Conservation (phyloP, 2,113 vertebrate species). For the Motacilla alba region DNA sequence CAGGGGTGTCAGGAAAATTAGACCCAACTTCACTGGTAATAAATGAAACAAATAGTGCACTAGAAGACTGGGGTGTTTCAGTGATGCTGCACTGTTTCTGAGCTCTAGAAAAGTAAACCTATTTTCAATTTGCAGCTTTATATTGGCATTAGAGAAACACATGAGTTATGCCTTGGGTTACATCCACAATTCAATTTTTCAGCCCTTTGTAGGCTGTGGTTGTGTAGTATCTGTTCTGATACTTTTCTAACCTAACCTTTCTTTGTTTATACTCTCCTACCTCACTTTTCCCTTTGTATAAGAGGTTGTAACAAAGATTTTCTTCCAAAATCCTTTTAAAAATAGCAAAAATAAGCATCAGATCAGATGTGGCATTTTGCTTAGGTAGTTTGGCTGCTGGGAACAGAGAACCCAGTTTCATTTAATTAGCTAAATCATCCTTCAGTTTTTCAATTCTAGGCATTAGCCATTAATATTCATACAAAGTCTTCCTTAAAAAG, state of each 20-base stretch:
- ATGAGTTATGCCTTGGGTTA: not conserved
- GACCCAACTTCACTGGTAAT: not conserved
- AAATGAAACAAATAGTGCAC: not conserved
- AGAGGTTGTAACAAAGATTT: not conserved
- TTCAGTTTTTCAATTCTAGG: not conserved
- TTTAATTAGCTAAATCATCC: not conserved
- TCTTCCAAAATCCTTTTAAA: not conserved
- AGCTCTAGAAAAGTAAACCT: not conserved
- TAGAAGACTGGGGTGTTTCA: not conserved
- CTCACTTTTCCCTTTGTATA: not conserved
- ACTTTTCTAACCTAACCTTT: not conserved
- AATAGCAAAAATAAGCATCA: not conserved
- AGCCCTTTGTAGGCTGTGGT: not conserved
- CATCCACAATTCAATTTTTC: not conserved
- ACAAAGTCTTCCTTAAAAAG: constrained; percentile 4
- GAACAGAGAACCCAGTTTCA: not conserved
- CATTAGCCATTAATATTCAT: constrained; percentile 11
- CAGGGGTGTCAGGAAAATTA: not conserved
- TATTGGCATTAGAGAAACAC: not conserved
- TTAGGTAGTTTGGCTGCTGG: not conserved
- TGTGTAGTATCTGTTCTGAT: not conserved
- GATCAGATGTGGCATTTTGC: not conserved
- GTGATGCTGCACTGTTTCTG: not conserved
- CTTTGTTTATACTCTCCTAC: not conserved
- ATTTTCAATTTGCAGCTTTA: constrained; percentile 19